Base-by-base conservation (phyloP, 2,888 invertebrate genomes). In the Polydrusus pterygomalis region DNA sequence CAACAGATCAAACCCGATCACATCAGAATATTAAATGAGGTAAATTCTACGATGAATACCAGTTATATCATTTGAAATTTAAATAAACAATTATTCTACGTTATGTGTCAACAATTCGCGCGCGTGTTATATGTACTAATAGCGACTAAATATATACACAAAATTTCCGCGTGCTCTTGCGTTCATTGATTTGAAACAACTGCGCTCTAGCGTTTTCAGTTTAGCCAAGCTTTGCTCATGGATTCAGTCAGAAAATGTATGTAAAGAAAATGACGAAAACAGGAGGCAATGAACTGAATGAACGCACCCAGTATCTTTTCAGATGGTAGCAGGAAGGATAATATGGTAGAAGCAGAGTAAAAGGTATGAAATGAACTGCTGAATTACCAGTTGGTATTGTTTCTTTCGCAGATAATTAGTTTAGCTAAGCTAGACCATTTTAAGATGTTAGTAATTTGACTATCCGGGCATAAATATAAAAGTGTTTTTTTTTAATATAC, bases 101-200 rank as follows among this genome's bases (percentile, higher is more conserved):
- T 34, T n/a, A 51, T 11, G 5, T 25, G 30, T 54, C 7, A 10
- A 25, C 49, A n/a, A 47, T 15, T 43, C 30, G 30, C 65, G 15
- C 30, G 47, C 64, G 64, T 49, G 65, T 8, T 47, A 0, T 25
- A 49, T 25, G 47, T 30, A 30, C 13, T 17, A 65, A 20, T 45
- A 49, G 9, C 34, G 65, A 3, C 49, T 65, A 65, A 65, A 65
- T 49, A 65, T 47, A 65, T 9, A 65, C 65, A 34, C 10, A 34
- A 7, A 49, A 47, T n/a, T 17, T 17, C 20, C 47, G 11, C 65
- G 25, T 47, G 49, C 40, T n/a, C 2, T 15, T 49, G 11, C n/a
- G 25, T 45, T 47, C 65, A 65, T 47, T 49, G 65, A 34, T 65
- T 49, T 7, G 45, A 20, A 47, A 30, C 65, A 30, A 45, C 65